A percentile compares a stretch with the other conserved stretches of the same genome.
These are phyloP conservation scores for Callaeas wilsoni DNA, from an alignment of 2,113 vertebrate species.

Conservation along the genomic window DNA sequence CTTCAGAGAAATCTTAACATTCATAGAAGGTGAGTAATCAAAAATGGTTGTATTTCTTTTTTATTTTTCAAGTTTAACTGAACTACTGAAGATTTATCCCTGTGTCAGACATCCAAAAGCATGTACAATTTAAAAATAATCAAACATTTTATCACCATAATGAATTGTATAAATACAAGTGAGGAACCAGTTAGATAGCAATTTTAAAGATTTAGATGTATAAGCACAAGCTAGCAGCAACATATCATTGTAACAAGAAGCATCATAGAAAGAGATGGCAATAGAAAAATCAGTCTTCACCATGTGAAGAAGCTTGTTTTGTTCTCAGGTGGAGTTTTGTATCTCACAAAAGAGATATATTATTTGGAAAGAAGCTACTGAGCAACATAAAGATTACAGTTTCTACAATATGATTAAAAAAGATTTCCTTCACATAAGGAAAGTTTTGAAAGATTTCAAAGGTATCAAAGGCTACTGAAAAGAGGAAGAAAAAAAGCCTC, in stretches of 20 bases:
- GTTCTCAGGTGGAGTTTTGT: neutral
- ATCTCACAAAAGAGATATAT: neutral
- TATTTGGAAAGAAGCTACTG: neutral
- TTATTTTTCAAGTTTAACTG: neutral
- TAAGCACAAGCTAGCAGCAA: neutral
- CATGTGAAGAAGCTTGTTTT: neutral
- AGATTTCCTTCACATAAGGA: neutral
- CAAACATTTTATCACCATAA: neutral
- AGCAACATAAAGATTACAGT: neutral
- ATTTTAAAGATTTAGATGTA: neutral
- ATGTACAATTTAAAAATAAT: neutral
- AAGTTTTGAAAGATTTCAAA: neutral
- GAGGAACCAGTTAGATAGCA: neutral
- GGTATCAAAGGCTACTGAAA: neutral
- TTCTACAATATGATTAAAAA: neutral
- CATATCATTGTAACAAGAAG: neutral
- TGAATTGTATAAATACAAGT: neutral
- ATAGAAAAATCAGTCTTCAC: neutral
- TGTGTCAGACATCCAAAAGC: neutral
- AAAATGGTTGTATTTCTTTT: neutral
- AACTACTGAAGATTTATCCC: neutral
- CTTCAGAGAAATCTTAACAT: neutral
- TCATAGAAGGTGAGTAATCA: neutral
- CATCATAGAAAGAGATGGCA: neutral
- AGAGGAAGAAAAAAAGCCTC: neutral